Conservation (phyloP, 23 tunicate species). For the Trididemnum clinides region DNA sequence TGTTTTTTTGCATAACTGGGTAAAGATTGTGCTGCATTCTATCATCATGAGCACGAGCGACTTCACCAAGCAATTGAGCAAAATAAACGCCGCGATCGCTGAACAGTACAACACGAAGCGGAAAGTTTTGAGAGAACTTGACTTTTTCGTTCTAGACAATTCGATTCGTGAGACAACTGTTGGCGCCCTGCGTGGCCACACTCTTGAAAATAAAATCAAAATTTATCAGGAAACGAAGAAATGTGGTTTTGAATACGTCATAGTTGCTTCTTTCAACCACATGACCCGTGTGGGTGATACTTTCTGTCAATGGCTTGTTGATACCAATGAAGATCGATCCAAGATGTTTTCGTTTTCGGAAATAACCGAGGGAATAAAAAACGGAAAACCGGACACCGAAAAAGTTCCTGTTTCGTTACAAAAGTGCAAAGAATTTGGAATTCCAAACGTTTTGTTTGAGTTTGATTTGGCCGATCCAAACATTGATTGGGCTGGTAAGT, state of each 20-base stretch:
- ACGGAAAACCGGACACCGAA: neutral
- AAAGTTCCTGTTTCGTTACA: slow-evolving; percentile 3
- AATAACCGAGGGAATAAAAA: neutral
- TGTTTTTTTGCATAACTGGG: no score
- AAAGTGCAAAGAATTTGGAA: slow-evolving; percentile 30
- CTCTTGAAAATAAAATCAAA: slow-evolving; percentile 38
- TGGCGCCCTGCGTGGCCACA: slow-evolving; percentile 34
- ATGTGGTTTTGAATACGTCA: slow-evolving; percentile 13
- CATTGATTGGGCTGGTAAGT: slow-evolving; percentile 14
- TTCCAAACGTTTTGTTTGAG: slow-evolving; percentile 22
- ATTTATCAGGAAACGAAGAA: slow-evolving; percentile 30
- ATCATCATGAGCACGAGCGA: neutral
- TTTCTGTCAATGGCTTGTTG: slow-evolving; percentile 32
- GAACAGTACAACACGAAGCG: slow-evolving; percentile 31
- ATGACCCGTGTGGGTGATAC: slow-evolving; percentile 33
- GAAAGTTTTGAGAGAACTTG: slow-evolving; percentile 8
- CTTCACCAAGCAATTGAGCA: neutral
- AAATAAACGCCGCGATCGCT: neutral
- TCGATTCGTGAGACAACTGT: slow-evolving; percentile 46
- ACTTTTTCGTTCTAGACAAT: slow-evolving; percentile 19
- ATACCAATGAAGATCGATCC: slow-evolving; percentile 20
- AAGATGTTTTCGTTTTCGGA: slow-evolving; percentile 30
- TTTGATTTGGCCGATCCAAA: slow-evolving; percentile 29
- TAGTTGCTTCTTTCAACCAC: slow-evolving; percentile 33
- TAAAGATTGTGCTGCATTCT: no score